A percentile compares a stretch with the other conserved stretches of the same genome.
Conservation (phyloP, 2,888 invertebrate species). For the Andricus quercusramuli region DNA sequence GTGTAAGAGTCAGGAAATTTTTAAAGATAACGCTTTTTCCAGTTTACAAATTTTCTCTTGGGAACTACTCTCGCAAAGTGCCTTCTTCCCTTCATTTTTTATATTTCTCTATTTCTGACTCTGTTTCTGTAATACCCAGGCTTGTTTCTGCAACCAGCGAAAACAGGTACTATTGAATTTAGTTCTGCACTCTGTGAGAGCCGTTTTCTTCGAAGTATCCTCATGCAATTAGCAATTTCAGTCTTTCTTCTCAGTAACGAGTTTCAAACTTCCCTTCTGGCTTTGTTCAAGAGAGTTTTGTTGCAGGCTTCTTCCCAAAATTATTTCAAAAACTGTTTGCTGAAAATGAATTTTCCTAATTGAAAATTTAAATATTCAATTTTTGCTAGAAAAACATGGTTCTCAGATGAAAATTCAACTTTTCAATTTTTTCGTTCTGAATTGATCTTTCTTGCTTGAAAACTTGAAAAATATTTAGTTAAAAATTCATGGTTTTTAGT, state of each 20-base stretch:
- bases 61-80: slow-evolving; percentile 13
- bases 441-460: too few relatives aligned
- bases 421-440: too few relatives aligned
- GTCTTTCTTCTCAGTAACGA: neutral
- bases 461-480: too few relatives aligned
- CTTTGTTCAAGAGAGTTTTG: neutral
- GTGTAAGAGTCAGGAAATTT: neutral
- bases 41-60: neutral
- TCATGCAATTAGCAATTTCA: slow-evolving; percentile 38
- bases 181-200: slow-evolving; percentile 15
- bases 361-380: too few relatives aligned
- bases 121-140: neutral
- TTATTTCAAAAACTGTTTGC: neutral
- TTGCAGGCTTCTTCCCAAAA: neutral
- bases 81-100: neutral
- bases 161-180: slow-evolving; percentile 34
- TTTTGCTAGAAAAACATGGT: too few relatives aligned
- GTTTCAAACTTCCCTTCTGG: neutral
- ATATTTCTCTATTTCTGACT: neutral
- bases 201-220: slow-evolving; percentile 17
- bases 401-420: too few relatives aligned
- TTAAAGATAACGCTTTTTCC: neutral
- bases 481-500: too few relatives aligned
- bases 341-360: too few relatives aligned
- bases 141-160: slow-evolving; percentile 19